A percentile compares a stretch with the other conserved stretches of the same genome.
These are phyloP conservation scores for Stomatorhinus walkeri DNA, from an alignment of 2,797 vertebrate species.

Conservation along the genomic window DNA sequence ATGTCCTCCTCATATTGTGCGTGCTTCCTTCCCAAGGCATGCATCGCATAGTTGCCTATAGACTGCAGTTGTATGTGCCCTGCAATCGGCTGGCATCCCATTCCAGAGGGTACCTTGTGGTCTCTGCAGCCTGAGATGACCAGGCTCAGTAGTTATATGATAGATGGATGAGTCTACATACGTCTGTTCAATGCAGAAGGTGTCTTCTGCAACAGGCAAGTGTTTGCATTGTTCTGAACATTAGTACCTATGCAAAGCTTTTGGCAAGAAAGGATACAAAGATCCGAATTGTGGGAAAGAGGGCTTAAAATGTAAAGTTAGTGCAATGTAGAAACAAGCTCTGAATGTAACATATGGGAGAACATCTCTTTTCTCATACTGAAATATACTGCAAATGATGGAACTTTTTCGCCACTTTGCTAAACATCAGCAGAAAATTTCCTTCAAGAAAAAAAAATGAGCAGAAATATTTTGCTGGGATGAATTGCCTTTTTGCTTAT, in stretches of 20 bases:
- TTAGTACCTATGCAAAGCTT: background rate
- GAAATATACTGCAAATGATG: conserved; percentile 6
- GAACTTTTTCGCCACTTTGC: conserved; percentile 15
- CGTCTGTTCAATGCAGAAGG: background rate
- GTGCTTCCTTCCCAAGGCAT: background rate
- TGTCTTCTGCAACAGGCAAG: background rate
- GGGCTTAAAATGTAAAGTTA: background rate
- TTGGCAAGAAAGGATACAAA: background rate
- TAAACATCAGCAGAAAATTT: conserved; percentile 5
- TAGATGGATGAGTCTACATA: background rate
- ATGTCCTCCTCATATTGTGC: background rate
- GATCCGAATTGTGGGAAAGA: background rate
- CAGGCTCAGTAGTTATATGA: background rate
- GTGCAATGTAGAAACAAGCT: conserved; percentile 4
- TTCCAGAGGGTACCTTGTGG: background rate
- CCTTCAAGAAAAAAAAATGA: conserved; percentile 18
- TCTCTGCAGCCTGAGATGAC: background rate
- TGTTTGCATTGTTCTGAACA: conserved; percentile 9
- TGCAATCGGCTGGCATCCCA: background rate
- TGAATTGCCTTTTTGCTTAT: conserved; percentile 24
- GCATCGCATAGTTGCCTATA: background rate
- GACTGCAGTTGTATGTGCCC: background rate
- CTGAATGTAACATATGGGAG: background rate
- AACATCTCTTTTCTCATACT: background rate
- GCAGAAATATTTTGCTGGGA: conserved; percentile 22